phyloP scores from a whole-genome alignment of 2,113 vertebrate genomes.

The Chlorodrepanis virens region DNA sequence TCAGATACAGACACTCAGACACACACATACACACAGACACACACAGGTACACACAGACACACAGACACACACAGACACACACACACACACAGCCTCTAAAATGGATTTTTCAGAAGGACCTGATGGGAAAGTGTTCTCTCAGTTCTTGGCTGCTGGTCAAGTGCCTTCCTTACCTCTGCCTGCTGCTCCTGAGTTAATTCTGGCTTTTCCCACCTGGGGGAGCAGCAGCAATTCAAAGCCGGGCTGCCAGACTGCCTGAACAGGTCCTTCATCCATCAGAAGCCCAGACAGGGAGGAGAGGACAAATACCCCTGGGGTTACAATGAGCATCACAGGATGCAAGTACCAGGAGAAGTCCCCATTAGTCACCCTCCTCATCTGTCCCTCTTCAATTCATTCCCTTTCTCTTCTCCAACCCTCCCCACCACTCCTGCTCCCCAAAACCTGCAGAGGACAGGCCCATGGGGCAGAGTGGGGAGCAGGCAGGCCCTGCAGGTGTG shows the following conservation, averaged over 20 bases:
- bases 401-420: background rate
- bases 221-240: conserved; percentile 30
- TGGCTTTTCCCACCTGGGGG: conserved; percentile 56
- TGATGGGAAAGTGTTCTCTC: background rate
- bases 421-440: fast-evolving
- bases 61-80: fast-evolving
- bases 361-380: background rate
- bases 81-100: background rate
- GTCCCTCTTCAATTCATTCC: background rate
- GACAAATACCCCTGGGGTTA: background rate
- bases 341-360: background rate
- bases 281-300: background rate
- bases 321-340: background rate
- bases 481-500: background rate
- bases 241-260: background rate
- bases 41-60: fast-evolving
- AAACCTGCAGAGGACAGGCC: background rate
- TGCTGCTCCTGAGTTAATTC: conserved; percentile 21
- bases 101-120: background rate
- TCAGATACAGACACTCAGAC: no score
- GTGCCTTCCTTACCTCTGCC: background rate
- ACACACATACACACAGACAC: fast-evolving
- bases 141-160: background rate
- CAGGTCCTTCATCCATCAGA: background rate
- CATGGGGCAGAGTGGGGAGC: background rate